Percentiles rank a stretch among this genome's conserved stretches.
phyloP scores from a whole-genome alignment of 2,888 invertebrate genomes.

The Ophion slaviceki region DNA sequence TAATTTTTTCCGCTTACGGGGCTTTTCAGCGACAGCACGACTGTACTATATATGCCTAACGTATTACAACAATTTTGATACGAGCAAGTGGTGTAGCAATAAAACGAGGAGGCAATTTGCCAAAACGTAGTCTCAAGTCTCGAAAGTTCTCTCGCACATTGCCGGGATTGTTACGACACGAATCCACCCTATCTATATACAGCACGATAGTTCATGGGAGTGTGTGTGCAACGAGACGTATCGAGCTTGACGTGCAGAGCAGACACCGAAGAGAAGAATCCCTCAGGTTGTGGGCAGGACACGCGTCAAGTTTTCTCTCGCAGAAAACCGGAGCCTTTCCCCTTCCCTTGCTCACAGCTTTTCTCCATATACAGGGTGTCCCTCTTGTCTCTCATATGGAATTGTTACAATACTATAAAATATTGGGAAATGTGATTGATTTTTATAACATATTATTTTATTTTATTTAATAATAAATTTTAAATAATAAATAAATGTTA shows the following conservation, averaged over 20 bases:
- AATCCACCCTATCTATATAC: neutral
- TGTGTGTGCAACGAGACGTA: constrained; percentile 38
- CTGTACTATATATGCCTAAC: neutral
- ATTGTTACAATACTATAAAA: too few relatives aligned
- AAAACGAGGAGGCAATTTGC: constrained; percentile 77
- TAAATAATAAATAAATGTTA: too few relatives aligned
- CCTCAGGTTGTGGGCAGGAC: constrained; percentile 29
- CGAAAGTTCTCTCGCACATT: constrained; percentile 15
- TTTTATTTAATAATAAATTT: too few relatives aligned
- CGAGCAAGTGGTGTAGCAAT: constrained; percentile 64
- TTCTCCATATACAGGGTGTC: neutral
- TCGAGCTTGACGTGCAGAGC: constrained; percentile 18
- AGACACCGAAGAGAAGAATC: constrained; percentile 50
- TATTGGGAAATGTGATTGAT: too few relatives aligned
- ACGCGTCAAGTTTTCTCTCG: constrained; percentile 36
- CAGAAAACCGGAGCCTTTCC: neutral
- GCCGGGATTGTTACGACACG: constrained; percentile 11
- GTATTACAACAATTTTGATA: neutral
- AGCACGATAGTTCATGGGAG: neutral
- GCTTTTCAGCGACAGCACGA: too few relatives aligned
- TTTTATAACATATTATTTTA: too few relatives aligned
- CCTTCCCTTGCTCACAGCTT: neutral
- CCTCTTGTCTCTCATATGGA: too few relatives aligned
- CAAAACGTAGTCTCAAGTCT: constrained; percentile 71
- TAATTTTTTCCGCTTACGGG: too few relatives aligned